A percentile compares a stretch with the other conserved stretches of the same genome.
Evolutionary conservation across 2,888 invertebrate genomes (phyloP).

Genomic region (Stegana nigrithorax): DNA sequence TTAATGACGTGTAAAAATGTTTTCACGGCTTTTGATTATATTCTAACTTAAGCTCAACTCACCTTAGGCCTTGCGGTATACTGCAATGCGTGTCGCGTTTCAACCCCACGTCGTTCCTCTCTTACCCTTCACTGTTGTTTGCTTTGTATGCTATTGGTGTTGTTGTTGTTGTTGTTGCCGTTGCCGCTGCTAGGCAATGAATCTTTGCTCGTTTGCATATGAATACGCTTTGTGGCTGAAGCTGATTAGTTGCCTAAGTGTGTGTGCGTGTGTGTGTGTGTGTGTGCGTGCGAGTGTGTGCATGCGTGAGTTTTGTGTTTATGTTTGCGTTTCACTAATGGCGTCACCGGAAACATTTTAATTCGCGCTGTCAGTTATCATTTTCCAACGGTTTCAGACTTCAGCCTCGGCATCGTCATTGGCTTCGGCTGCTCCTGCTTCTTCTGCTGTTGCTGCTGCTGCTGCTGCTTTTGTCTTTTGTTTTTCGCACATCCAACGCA

Average conservation of each 20-base stretch:
- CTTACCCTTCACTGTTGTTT: not conserved
- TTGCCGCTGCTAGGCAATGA: not conserved
- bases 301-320: not conserved
- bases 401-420: not conserved
- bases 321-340: not conserved
- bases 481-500: slow-evolving; percentile 37
- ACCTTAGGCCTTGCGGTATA: not conserved
- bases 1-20: slow-evolving; percentile 63
- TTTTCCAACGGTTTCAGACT: slow-evolving; percentile 45
- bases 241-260: slow-evolving; percentile 48
- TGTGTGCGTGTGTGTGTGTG: not conserved
- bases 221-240: slow-evolving; percentile 41
- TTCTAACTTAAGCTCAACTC: slow-evolving; percentile 51
- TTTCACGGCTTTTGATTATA: slow-evolving; percentile 62
- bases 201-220: slow-evolving; percentile 50
- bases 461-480: slow-evolving; percentile 33
- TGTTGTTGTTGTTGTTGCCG: no score
- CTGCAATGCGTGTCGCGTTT: not conserved
- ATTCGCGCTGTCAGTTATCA: slow-evolving; percentile 50
- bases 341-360: slow-evolving; percentile 17
- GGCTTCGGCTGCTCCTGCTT: no score
- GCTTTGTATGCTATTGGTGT: not conserved
- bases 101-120: not conserved
- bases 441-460: no score
- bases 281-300: not conserved